phyloP scores from a whole-genome alignment of 2,888 invertebrate species.

The Limnephilus marmoratus region DNA sequence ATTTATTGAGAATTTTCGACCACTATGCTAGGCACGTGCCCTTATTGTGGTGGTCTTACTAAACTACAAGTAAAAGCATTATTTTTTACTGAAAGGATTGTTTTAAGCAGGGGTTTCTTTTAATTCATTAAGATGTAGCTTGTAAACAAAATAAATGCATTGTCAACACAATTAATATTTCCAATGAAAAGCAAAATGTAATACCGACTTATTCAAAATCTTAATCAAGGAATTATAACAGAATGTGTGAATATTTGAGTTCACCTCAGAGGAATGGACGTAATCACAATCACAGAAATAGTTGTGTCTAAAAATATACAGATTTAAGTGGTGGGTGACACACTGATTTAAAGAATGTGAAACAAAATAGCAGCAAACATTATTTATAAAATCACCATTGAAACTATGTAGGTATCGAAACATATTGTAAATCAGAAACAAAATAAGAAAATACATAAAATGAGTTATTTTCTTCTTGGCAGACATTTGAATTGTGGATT shows the following conservation, averaged over 20 bases:
- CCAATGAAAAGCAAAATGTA: slow-evolving; percentile 8
- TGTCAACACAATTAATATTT: background rate
- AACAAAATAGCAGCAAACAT: slow-evolving; percentile 40
- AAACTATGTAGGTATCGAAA: slow-evolving; percentile 10
- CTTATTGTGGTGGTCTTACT: too few relatives aligned
- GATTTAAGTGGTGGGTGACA: slow-evolving; percentile 26
- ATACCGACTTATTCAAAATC: background rate
- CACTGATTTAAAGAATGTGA: slow-evolving; percentile 49
- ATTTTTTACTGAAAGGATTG: background rate
- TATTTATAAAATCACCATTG: slow-evolving; percentile 21
- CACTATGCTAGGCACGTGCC: too few relatives aligned
- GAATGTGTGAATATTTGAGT: background rate
- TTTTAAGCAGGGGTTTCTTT: background rate
- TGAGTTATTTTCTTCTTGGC: slow-evolving; percentile 3
- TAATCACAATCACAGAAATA: slow-evolving; percentile 50
- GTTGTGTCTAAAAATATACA: slow-evolving; percentile 40
- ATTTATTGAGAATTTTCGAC: too few relatives aligned
- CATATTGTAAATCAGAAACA: slow-evolving; percentile 3
- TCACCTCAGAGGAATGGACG: slow-evolving; percentile 36
- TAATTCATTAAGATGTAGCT: slow-evolving; percentile 2
- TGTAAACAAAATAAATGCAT: background rate
- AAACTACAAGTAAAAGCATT: background rate
- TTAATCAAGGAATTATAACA: background rate
- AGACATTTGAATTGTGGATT: slow-evolving; percentile 23
- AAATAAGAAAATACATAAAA: slow-evolving; percentile 16